Conservation (phyloP, 2,797 vertebrate species). For the Hippocampus kuda region DNA sequence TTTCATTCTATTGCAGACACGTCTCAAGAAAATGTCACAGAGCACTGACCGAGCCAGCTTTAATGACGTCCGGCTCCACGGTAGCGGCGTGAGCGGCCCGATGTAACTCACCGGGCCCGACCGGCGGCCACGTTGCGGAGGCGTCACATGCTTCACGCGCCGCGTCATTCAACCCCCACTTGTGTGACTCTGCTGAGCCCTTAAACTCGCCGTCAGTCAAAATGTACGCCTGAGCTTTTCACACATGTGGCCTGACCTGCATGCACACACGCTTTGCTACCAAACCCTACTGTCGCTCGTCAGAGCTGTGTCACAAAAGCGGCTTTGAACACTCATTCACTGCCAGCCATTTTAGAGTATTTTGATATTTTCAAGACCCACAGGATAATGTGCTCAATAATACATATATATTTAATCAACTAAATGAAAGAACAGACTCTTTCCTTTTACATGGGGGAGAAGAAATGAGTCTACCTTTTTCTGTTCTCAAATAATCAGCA, state of each 20-base stretch:
- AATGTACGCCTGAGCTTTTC: constrained; percentile 8
- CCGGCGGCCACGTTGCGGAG: constrained; percentile 9
- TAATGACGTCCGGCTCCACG: not conserved
- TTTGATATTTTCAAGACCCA: too few species aligned
- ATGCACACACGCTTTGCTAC: not conserved
- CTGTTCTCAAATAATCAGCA: too few species aligned
- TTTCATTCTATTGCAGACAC: constrained; percentile 46
- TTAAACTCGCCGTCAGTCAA: constrained; percentile 36
- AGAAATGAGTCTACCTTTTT: too few species aligned
- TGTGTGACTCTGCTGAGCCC: constrained; percentile 21
- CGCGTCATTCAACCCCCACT: constrained; percentile 30
- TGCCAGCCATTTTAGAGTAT: too few species aligned
- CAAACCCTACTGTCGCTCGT: not conserved
- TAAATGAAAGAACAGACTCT: too few species aligned
- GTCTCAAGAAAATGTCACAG: constrained; percentile 57
- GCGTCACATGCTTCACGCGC: constrained; percentile 26
- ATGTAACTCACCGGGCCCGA: not conserved
- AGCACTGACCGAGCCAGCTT: not conserved
- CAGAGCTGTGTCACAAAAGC: not conserved
- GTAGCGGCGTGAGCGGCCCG: not conserved
- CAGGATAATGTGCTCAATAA: too few species aligned
- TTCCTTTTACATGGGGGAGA: too few species aligned
- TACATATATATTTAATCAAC: too few species aligned
- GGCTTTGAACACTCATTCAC: not conserved
- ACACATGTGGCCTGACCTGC: constrained; percentile 2